Evolutionary conservation across 2,113 vertebrate genomes (phyloP).

Genomic region (Apteryx owenii): DNA sequence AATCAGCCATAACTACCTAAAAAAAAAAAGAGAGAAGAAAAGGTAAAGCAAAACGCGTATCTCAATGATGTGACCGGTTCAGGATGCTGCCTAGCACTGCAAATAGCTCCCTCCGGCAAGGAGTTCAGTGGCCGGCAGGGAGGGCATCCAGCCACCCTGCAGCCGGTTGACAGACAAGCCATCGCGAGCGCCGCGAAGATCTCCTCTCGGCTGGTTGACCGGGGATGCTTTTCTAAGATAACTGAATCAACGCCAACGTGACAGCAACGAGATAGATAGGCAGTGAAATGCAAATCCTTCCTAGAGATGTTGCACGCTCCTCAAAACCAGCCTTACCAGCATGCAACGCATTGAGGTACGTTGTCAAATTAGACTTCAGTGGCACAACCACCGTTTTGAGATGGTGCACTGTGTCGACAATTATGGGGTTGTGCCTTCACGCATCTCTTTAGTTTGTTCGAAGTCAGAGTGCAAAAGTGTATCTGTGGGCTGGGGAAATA

Average conservation of each 20-base stretch:
- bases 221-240: accelerated
- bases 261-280: neutral
- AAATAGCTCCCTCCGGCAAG: neutral
- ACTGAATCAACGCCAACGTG: neutral
- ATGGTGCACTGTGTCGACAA: accelerated
- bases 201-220: neutral
- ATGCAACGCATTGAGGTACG: neutral
- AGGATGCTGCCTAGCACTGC: neutral
- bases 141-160: neutral
- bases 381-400: neutral
- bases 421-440: neutral
- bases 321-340: neutral
- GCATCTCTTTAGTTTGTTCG: neutral
- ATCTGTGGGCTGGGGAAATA: neutral
- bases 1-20: neutral
- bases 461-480: neutral
- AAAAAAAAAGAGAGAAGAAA: neutral
- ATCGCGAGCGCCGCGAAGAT: neutral
- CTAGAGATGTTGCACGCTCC: accelerated
- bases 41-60: neutral
- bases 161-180: accelerated
- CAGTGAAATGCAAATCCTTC: neutral
- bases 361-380: accelerated
- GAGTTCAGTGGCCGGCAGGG: neutral
- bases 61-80: neutral